Evolutionary conservation across 2,888 invertebrate genomes (phyloP).

Genomic region (Caenorhabditis drosophilae): DNA sequence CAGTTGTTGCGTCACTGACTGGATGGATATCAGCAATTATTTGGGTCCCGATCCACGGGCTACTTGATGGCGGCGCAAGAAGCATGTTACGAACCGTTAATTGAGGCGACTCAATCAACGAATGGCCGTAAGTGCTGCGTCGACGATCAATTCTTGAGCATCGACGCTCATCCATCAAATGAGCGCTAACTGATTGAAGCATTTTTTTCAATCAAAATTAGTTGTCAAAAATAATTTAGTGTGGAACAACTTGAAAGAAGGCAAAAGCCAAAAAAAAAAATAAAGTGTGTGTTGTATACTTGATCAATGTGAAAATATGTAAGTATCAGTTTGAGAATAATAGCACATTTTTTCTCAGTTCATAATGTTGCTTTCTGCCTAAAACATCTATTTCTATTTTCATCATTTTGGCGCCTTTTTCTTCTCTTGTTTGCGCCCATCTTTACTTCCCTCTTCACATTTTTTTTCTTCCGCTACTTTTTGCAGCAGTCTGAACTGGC

Average conservation of each 20-base stretch:
- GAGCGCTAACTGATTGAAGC: constrained; percentile 59
- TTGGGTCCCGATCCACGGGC: constrained; percentile 37
- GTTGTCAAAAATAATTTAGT: background rate
- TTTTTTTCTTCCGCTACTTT: constrained; percentile 3
- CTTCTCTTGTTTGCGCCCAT: background rate
- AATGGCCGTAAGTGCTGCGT: constrained; percentile 26
- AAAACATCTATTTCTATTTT: constrained; percentile 30
- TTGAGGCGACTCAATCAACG: background rate
- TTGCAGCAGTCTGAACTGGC: background rate
- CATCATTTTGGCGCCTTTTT: constrained; percentile 23
- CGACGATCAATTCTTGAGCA: constrained; percentile 33
- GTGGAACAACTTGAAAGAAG: background rate
- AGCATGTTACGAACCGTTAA: constrained; percentile 22
- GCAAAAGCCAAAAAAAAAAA: constrained; percentile 8
- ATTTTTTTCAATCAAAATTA: constrained; percentile 24
- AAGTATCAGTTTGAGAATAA: background rate
- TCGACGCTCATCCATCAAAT: constrained; percentile 55
- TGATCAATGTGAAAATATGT: constrained; percentile 25
- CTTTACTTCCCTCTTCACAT: background rate
- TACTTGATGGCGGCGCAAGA: constrained; percentile 22
- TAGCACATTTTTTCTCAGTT: constrained; percentile 9
- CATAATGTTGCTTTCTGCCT: constrained; percentile 38
- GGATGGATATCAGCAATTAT: constrained; percentile 36
- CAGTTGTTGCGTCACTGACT: constrained; percentile 15
- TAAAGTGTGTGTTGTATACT: no score